phyloP scores from a whole-genome alignment of 2,113 vertebrate genomes.

The Petaurus breviceps region DNA sequence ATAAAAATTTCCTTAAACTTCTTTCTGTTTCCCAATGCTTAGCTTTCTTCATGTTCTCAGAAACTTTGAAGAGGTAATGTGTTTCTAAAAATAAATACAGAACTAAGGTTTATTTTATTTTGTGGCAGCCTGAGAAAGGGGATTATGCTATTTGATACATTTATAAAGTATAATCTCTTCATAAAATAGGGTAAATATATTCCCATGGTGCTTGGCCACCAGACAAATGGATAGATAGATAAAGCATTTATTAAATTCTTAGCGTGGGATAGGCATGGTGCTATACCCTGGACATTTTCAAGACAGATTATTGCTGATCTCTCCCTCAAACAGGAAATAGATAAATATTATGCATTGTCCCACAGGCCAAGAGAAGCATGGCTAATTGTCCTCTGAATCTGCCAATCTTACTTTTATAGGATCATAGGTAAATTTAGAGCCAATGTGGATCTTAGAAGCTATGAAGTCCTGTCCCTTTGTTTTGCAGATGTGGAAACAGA shows the following conservation, averaged over 20 bases:
- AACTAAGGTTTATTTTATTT: background rate
- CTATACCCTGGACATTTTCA: background rate
- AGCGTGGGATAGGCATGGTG: background rate
- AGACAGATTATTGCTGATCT: background rate
- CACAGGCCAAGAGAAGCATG: background rate
- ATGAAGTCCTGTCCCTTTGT: background rate
- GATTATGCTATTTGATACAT: background rate
- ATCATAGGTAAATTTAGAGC: background rate
- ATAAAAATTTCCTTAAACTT: background rate
- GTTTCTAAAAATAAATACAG: background rate
- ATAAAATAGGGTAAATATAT: background rate
- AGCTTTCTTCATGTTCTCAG: background rate
- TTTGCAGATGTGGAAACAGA: conserved; percentile 9
- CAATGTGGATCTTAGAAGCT: background rate
- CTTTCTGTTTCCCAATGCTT: background rate
- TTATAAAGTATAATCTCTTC: background rate
- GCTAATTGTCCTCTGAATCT: background rate
- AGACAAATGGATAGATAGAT: background rate
- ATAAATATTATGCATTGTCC: background rate
- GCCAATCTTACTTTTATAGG: background rate
- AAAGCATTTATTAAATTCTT: background rate
- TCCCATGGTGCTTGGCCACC: background rate
- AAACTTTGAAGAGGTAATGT: background rate
- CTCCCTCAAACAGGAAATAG: background rate
- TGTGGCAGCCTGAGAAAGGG: background rate